These are phyloP conservation scores for Carcina quercana DNA, from an alignment of 2,888 invertebrate species.

Conservation along the genomic window DNA sequence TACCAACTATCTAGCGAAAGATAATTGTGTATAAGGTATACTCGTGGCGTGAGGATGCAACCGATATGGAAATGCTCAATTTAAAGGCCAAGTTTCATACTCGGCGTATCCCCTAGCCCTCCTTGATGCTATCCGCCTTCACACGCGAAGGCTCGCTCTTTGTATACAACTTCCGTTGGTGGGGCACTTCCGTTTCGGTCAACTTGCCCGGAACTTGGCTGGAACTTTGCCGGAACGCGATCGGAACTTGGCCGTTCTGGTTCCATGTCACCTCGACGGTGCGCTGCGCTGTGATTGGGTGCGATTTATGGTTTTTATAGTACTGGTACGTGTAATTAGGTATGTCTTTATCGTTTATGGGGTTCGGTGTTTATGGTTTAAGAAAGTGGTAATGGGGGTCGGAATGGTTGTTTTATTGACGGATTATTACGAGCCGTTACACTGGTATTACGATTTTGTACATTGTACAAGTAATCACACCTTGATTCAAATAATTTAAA, in stretches of 20 bases:
- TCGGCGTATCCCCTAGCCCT: too few relatives aligned
- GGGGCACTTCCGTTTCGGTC: constrained; percentile 46
- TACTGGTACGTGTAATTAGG: constrained; percentile 46
- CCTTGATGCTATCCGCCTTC: constrained; percentile 18
- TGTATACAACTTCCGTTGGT: constrained; percentile 64
- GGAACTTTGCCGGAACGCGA: too few relatives aligned
- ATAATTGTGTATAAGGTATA: too few relatives aligned
- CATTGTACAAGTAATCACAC: too few relatives aligned
- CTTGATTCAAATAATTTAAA: too few relatives aligned
- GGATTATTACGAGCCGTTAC: too few relatives aligned
- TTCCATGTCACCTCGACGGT: constrained; percentile 65
- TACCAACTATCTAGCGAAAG: too few relatives aligned
- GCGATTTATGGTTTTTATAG: constrained; percentile 47
- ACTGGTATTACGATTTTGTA: too few relatives aligned
- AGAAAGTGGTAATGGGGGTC: too few relatives aligned
- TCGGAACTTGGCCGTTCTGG: constrained; percentile 55
- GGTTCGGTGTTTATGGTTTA: background rate
- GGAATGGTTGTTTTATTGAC: too few relatives aligned
- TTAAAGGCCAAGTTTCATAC: constrained; percentile 9
- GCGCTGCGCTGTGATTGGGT: constrained; percentile 60
- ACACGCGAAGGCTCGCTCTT: constrained; percentile 70
- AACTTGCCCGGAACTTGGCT: constrained; percentile 45
- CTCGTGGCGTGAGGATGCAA: constrained; percentile 2
- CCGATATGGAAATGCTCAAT: constrained; percentile 3
- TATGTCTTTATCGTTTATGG: constrained; percentile 19